phyloP scores from a whole-genome alignment of 2,888 invertebrate species.

The Drosophila atripex region DNA sequence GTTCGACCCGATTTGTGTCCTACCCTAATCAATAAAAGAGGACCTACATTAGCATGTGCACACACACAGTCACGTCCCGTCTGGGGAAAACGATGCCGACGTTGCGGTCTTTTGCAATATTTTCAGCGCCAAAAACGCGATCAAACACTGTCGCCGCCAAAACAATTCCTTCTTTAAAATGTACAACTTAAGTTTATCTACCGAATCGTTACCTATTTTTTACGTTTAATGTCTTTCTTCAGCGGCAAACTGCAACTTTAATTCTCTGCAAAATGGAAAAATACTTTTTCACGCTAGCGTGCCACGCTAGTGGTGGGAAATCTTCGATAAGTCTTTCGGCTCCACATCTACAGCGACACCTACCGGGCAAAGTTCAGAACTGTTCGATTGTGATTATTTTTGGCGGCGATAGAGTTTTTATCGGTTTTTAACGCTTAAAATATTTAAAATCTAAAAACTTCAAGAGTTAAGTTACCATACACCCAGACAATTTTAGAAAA shows the following conservation, averaged over 20 bases:
- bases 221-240: constrained; percentile 43
- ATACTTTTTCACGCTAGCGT: constrained; percentile 57
- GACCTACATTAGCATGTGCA: constrained; percentile 27
- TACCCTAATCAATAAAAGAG: constrained; percentile 37
- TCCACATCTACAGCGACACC: background rate
- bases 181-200: too few relatives aligned
- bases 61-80: constrained; percentile 46
- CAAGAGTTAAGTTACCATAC: too few relatives aligned
- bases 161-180: background rate
- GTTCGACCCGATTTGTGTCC: constrained; percentile 8
- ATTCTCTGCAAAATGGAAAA: constrained; percentile 63
- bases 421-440: too few relatives aligned
- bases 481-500: too few relatives aligned
- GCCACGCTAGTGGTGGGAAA: constrained; percentile 35
- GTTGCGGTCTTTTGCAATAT: constrained; percentile 57
- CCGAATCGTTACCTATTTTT: constrained; percentile 49
- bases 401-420: too few relatives aligned
- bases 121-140: constrained; percentile 28
- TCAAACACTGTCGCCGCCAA: background rate
- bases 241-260: constrained; percentile 51
- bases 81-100: constrained; percentile 35
- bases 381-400: background rate
- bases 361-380: background rate
- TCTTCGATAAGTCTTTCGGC: constrained; percentile 1
- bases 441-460: too few relatives aligned